Evolutionary conservation across 2,113 vertebrate genomes (phyloP), one percentile per base, ranked within the genome.

Genomic region (Labrus mixtus): DNA sequence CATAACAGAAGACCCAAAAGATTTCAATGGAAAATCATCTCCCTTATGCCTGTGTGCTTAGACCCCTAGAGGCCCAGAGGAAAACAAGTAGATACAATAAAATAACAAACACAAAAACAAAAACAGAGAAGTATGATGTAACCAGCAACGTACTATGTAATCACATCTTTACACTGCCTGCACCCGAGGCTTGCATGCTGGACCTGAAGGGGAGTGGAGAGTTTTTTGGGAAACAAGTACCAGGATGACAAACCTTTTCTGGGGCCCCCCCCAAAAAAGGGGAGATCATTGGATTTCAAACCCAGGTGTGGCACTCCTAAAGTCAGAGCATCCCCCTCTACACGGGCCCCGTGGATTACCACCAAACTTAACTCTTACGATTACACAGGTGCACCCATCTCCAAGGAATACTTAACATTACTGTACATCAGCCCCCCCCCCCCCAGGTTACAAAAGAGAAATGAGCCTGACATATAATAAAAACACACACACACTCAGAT

Each of bases 361-460:
- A 69, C 78, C 66, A 59, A 65, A 81, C 81, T 69, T 57, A 54
- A 41, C 39, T 41, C 71, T 72, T 33, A 25, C 25, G 25, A 82
- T 87, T 63, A 83, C 82, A 90, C 87, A 90, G 84, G 78, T 85
- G 68, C 71, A 76, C 85, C 71, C 81, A 65, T 66, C 75, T 87
- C 79, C 61, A 86, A 56, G 19, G 56, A 89, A 90, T 87, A 92
- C 85, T 75, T 82, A 81, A 87, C 63, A 91, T 89, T 20, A 91
- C 85, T 87, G 69, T 86, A 91, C 87, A 90, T 65, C 85, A 77
- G 82, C 78, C 83, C 29, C 73, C 81, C 77, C 82, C 78, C 83
- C 29, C 73, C 81, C 77, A 73, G 82, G 81, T 87, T 90, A 88
- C 83, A 90, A 78, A 87, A 64, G 71, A 88, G 83, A 90, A 88